Base-by-base conservation (phyloP, 2,888 invertebrate genomes). In the Tachina grossa region DNA sequence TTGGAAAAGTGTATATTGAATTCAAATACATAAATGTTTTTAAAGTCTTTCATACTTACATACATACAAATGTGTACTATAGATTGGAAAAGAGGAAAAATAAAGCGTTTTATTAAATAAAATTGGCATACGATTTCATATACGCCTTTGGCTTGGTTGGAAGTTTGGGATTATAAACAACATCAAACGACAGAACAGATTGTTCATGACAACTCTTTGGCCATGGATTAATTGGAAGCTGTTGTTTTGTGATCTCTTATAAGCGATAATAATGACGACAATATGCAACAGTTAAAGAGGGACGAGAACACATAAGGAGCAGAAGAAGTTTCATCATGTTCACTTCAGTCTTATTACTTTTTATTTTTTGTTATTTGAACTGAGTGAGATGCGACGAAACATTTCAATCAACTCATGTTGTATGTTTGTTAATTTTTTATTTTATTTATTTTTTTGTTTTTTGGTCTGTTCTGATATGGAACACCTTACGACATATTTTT, bases 341-440 rank as follows among this genome's bases (percentile, higher is more conserved):
- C 47, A 14, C 47, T 51, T 43, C 19, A 57, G 72, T 55, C 8
- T 57, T 43, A 9, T 31, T 16, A 16, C 19, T 16, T 43, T 75
- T 19, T n/a, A n/a, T n/a, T 61, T 65, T 43, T 49, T 68, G 14
- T 47, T 53, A 16, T 77, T 51, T n/a, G 14, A n/a, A 16, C 57
- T 69, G 41, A 45, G 22, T 53, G 71, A 81, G 76, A 66, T 84
- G 80, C 85, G 55, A 84, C 84, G 84, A 87, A 87, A 88, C 87
- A 86, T 86, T 88, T 87, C 87, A 88, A 87, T 88, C 87, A 87
- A 86, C 57, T 75, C 68, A 79, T 86, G 84, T 83, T 83, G 77
- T 77, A 78, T 87, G 78, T 81, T 81, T 75, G 63, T 78, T 76
- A 49, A 76, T 11, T 71, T 79, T 71, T 66, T 72, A 22, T 66